Conservation (phyloP, 2,113 vertebrate genomes). For the Salvelinus alpinus region DNA sequence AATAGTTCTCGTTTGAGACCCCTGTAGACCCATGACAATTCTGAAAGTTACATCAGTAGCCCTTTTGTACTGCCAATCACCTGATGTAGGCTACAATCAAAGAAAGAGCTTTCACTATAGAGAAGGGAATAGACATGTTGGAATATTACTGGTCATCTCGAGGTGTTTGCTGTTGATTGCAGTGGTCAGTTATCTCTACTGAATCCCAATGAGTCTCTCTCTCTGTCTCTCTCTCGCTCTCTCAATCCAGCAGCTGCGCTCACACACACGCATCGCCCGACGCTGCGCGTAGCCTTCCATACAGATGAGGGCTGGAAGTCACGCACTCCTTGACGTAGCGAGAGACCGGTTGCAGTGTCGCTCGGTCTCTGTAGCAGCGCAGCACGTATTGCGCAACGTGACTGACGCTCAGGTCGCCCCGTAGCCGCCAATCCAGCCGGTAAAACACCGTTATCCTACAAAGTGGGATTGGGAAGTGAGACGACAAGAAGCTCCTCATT, state of each 20-base stretch:
- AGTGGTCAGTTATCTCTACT: conserved; percentile 54
- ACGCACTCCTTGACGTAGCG: conserved; percentile 74
- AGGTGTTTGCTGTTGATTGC: conserved; percentile 48
- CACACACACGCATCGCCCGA: conserved; percentile 65
- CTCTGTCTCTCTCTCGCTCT: conserved; percentile 24
- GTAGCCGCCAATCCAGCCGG: conserved; percentile 42
- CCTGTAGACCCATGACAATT: too few relatives aligned
- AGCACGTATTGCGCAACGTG: conserved; percentile 76
- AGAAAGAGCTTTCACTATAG: too few relatives aligned
- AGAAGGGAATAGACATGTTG: neutral
- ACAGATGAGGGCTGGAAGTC: conserved; percentile 76
- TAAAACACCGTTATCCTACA: conserved; percentile 23
- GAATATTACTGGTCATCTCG: conserved; percentile 21
- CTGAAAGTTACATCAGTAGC: too few relatives aligned
- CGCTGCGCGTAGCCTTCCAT: conserved; percentile 70
- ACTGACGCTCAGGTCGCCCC: conserved; percentile 70
- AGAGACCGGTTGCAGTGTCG: conserved; percentile 49
- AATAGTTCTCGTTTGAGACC: too few relatives aligned
- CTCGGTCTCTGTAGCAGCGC: too few relatives aligned
- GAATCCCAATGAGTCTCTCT: conserved; percentile 54
- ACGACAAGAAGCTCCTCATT: neutral
- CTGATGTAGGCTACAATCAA: too few relatives aligned
- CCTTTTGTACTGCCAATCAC: too few relatives aligned
- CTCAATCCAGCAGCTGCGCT: conserved; percentile 59
- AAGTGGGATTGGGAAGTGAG: conserved; percentile 16